Base-by-base conservation (phyloP, 2,797 vertebrate genomes). In the Novumbra hubbsi region DNA sequence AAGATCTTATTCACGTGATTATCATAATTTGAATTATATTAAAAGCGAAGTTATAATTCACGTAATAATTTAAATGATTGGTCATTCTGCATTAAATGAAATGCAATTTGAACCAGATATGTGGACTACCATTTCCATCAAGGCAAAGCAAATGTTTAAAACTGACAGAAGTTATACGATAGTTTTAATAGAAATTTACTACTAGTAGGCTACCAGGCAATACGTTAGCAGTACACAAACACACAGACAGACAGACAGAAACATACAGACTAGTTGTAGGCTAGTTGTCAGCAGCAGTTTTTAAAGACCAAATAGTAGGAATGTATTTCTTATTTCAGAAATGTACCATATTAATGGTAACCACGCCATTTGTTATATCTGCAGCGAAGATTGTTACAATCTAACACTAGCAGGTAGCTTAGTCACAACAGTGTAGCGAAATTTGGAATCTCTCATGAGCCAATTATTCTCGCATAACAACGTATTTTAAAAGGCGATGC, bases 331-430 rank as follows among this genome's bases (percentile, higher is more conserved):
- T 60, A 60, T 60, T 60, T 60, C 21, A 27, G n/a, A 70, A 30
- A 30, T 55, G 27, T 28, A 28, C 19, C 8, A 52, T 32, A 28
- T 55, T 16, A 50, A 63, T 28, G 1, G 60, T 30, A 30, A 63
- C 27, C 15, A 34, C 16, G 16, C 2, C 63, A 34, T 65, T 7
- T 65, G 30, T 67, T 30, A 28, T 30, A 19, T 52, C 68, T n/a
- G 24, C 45, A 9, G 41, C 9, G 11, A 15, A 21, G 27, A 45
- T 30, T 21, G 63, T 50, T 73, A 66, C 32, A 38, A 73, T 48
- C 60, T 73, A 63, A 68, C 66, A 24, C 41, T 45, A 24, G 34
- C 34, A 68, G 32, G 38, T 45, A 68, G 38, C 19, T 38, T 45
- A 14, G 65, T 50, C 28, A 50, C 45, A 38, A 7, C 34, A 50